phyloP scores from a whole-genome alignment of 2,113 vertebrate genomes.

The Anguilla japonica region DNA sequence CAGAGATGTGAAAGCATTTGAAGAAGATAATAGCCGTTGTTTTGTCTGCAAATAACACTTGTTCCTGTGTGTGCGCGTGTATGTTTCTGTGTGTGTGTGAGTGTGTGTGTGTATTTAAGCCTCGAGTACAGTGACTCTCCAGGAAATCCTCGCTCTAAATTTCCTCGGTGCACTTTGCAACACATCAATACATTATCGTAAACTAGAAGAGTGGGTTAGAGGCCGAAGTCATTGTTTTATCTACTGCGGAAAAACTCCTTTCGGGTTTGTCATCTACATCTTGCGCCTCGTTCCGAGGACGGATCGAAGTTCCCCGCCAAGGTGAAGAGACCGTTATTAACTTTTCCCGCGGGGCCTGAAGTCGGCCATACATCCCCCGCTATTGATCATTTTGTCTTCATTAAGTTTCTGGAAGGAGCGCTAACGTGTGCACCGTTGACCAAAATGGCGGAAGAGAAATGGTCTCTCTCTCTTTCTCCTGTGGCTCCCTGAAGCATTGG shows the following conservation, averaged over 20 bases:
- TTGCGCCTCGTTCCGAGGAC: slow-evolving; percentile 22
- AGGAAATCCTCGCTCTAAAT: background rate
- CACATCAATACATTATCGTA: background rate
- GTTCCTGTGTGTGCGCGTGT: background rate
- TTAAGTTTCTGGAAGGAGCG: background rate
- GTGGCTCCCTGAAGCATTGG: background rate
- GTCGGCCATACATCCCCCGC: slow-evolving; percentile 14
- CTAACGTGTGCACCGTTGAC: background rate
- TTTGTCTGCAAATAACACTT: slow-evolving; percentile 12
- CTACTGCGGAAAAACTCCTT: slow-evolving; percentile 22
- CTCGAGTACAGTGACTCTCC: background rate
- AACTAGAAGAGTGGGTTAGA: slow-evolving; percentile 19
- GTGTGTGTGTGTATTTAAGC: background rate
- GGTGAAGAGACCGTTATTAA: slow-evolving; percentile 34
- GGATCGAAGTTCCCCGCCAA: slow-evolving; percentile 27
- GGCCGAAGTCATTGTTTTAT: slow-evolving; percentile 26
- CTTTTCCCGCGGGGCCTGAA: slow-evolving; percentile 19
- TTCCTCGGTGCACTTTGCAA: background rate
- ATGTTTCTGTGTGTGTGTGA: background rate
- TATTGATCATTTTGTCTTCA: slow-evolving; percentile 27
- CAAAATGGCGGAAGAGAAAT: background rate
- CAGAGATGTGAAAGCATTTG: background rate
- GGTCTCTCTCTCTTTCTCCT: background rate
- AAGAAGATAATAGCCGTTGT: background rate
- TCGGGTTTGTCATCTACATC: slow-evolving; percentile 27